These are phyloP conservation scores for Agapornis canus DNA, from an alignment of 2,797 vertebrate species.

Conservation along the genomic window DNA sequence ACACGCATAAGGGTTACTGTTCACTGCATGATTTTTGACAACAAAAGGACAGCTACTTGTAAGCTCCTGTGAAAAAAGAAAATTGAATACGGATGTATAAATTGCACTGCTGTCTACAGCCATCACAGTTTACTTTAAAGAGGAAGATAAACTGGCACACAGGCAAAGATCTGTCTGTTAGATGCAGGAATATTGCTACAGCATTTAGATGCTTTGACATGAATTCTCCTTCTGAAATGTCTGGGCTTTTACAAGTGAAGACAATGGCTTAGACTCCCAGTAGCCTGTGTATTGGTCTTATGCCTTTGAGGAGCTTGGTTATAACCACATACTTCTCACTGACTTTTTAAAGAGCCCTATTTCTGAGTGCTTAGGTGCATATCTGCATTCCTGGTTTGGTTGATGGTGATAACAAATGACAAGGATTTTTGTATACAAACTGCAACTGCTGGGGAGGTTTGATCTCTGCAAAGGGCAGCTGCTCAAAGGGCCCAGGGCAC, in stretches of 20 bases:
- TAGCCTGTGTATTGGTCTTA: neutral
- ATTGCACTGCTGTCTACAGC: neutral
- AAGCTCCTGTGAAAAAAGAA: neutral
- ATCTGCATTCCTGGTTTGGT: neutral
- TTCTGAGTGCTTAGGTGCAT: neutral
- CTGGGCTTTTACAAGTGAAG: neutral
- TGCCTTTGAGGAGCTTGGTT: neutral
- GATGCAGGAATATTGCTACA: neutral
- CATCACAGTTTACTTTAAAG: neutral
- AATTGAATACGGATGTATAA: neutral
- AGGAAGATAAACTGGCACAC: neutral
- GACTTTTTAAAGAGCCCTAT: neutral
- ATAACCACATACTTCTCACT: neutral
- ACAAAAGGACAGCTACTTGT: neutral
- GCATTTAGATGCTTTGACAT: neutral
- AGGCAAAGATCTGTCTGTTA: neutral
- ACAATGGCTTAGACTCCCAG: rapidly evolving
- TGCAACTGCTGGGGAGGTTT: neutral
- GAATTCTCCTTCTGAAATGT: neutral
- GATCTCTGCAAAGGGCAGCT: neutral
- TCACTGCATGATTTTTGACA: neutral
- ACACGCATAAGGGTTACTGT: neutral
- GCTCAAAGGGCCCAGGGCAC: neutral
- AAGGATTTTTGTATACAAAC: neutral
- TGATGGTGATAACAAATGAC: neutral